A percentile compares a stretch with the other conserved stretches of the same genome.
Evolutionary conservation across 1,140 invertebrate genomes (phyloP).

Genomic region (Eupristina koningsbergeri): DNA sequence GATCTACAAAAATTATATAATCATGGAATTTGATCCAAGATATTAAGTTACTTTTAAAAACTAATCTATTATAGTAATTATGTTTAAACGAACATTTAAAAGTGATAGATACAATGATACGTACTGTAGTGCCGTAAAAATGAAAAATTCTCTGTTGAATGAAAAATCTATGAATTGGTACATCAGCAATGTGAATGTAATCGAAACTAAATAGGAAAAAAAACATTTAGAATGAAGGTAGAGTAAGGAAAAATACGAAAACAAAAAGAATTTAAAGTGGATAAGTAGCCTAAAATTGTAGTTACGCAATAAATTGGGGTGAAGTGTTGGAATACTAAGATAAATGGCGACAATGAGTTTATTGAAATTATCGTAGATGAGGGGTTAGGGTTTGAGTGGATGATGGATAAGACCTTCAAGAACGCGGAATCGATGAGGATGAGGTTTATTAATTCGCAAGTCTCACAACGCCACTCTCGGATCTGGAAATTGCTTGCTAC

Average conservation of each 20-base stretch:
- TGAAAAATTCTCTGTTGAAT: background rate
- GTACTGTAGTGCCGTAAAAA: no score
- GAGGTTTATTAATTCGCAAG: background rate
- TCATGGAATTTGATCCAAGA: no score
- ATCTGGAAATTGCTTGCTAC: background rate
- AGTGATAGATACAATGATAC: no score
- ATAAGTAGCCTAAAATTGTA: no score
- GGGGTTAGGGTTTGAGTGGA: background rate
- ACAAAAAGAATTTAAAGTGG: no score
- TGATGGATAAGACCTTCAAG: background rate
- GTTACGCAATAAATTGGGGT: background rate
- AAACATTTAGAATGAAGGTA: no score
- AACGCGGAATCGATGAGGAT: conserved; percentile 3
- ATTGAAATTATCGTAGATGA: no score
- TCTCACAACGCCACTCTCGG: background rate
- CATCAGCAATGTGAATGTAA: conserved; percentile 1
- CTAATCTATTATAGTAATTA: no score
- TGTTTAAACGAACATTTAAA: no score
- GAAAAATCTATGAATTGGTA: conserved; percentile 24
- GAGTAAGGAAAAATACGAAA: conserved; percentile 43
- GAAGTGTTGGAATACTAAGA: background rate
- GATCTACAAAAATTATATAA: no score
- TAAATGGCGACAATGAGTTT: no score
- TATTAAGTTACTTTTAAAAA: no score
- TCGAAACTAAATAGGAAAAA: background rate